phyloP scores from a whole-genome alignment of 2,113 vertebrate species.

The Ophiodon elongatus region DNA sequence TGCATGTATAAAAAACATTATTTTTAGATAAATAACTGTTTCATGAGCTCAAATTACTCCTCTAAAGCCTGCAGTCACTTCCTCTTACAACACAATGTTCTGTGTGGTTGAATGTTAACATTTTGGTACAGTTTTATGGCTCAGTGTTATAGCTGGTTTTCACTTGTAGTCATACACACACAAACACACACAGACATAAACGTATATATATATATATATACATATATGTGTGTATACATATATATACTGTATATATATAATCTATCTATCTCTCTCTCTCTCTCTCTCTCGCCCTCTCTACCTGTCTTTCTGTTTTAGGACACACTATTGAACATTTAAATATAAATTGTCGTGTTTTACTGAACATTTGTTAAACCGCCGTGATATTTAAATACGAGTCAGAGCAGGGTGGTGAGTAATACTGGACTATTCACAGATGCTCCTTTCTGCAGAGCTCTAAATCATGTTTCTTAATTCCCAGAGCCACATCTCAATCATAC shows the following conservation, averaged over 20 bases:
- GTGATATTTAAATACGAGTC: conserved; percentile 83
- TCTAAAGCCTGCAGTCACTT: conserved; percentile 56
- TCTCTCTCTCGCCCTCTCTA: conserved; percentile 6
- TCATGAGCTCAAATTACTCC: conserved; percentile 47
- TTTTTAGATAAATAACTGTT: conserved; percentile 69
- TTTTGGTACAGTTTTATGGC: conserved; percentile 11
- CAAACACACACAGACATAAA: background rate
- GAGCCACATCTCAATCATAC: conserved; percentile 95
- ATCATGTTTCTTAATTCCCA: conserved; percentile 91
- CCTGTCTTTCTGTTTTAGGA: conserved; percentile 14
- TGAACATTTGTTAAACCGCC: conserved; percentile 62
- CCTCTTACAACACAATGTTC: conserved; percentile 26
- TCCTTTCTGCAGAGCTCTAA: conserved; percentile 89
- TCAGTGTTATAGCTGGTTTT: conserved; percentile 52
- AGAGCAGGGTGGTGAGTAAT: conserved; percentile 74
- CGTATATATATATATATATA: background rate
- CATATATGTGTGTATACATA: background rate
- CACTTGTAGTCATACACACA: conserved; percentile 39
- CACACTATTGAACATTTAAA: conserved; percentile 38
- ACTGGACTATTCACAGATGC: conserved; percentile 87
- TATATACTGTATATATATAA: background rate
- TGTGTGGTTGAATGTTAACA: conserved; percentile 46
- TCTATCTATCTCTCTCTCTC: background rate
- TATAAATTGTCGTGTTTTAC: conserved; percentile 51
- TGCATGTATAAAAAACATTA: conserved; percentile 55